These are phyloP conservation scores for Horisme vitalbata DNA, from an alignment of 2,888 invertebrate genomes.

Conservation along the genomic window DNA sequence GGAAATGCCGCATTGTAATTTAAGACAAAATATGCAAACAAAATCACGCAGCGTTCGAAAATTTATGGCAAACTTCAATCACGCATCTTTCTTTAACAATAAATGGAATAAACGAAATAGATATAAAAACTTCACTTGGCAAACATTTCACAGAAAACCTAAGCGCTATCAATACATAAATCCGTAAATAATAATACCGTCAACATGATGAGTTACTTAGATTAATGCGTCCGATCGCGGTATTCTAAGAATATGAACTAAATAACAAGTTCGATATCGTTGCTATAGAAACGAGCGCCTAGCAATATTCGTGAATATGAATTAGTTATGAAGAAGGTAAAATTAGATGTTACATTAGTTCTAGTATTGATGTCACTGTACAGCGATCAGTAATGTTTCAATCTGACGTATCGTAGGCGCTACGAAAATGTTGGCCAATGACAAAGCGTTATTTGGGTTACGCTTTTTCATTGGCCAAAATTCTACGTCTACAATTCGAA, in stretches of 20 bases:
- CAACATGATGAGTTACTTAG: not conserved
- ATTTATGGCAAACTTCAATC: not conserved
- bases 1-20: too few relatives aligned
- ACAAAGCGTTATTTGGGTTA: too few relatives aligned
- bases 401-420: too few relatives aligned
- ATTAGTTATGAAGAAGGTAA: not conserved
- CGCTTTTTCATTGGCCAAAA: too few relatives aligned
- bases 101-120: too few relatives aligned
- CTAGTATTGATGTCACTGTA: not conserved
- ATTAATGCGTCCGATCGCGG: conserved; percentile 2
- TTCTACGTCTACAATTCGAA: too few relatives aligned
- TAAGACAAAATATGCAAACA: conserved; percentile 2
- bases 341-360: not conserved
- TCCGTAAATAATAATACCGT: too few relatives aligned
- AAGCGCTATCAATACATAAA: too few relatives aligned
- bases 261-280: conserved; percentile 13
- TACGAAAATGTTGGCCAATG: too few relatives aligned
- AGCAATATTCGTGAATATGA: conserved; percentile 10
- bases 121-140: too few relatives aligned
- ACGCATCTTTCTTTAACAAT: not conserved
- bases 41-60: not conserved
- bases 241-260: conserved; percentile 6
- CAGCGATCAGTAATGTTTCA: too few relatives aligned
- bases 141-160: too few relatives aligned
- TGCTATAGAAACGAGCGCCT: conserved; percentile 24